A percentile compares a stretch with the other conserved stretches of the same genome.
These are phyloP conservation scores for Pycnonotus jocosus DNA, from an alignment of 2,113 vertebrate species.

Conservation along the genomic window DNA sequence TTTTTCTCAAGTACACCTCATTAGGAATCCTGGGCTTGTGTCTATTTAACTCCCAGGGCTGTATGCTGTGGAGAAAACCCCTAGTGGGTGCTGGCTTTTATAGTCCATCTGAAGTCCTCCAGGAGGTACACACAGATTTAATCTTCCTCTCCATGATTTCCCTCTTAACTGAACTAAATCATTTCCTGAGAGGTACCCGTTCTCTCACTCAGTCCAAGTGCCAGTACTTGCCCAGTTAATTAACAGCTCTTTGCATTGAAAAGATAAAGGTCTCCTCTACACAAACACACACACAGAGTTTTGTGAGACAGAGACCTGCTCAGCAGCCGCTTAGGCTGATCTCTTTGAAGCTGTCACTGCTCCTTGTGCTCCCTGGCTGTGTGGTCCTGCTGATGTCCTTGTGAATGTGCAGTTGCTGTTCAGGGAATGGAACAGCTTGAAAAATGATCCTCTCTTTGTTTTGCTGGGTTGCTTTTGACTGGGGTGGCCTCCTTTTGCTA, in stretches of 20 bases:
- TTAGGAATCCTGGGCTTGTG: not conserved
- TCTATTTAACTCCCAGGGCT: not conserved
- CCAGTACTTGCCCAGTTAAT: not conserved
- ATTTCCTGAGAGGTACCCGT: not conserved
- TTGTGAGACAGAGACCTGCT: not conserved
- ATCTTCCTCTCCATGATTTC: not conserved
- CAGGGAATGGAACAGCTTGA: not conserved
- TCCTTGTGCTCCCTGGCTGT: fast-evolving
- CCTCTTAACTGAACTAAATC: not conserved
- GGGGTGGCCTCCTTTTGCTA: not conserved
- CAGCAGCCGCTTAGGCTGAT: not conserved
- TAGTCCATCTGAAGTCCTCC: not conserved
- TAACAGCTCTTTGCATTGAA: not conserved
- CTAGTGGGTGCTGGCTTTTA: not conserved
- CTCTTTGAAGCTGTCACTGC: not conserved
- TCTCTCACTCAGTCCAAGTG: not conserved
- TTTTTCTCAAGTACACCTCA: not conserved
- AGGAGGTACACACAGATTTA: not conserved
- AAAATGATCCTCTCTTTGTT: not conserved
- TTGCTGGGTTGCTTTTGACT: not conserved
- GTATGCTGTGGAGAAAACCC: not conserved
- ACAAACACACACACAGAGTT: not conserved
- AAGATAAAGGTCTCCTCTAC: not conserved
- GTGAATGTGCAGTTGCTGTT: not conserved
- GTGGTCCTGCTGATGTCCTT: not conserved